Conservation (phyloP, 1,140 invertebrate genomes). For the Trichogramma pretiosum region DNA sequence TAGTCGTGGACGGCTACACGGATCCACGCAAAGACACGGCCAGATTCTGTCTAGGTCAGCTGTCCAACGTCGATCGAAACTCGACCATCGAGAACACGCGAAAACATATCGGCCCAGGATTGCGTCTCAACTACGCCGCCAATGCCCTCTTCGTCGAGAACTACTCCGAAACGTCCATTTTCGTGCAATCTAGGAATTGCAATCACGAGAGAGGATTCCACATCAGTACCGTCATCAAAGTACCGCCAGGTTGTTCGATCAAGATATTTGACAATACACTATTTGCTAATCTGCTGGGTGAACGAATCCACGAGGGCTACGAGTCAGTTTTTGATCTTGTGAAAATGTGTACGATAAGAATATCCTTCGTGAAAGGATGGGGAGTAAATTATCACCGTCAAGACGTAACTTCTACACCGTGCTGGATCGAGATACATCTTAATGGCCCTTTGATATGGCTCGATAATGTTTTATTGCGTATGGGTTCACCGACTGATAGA, state of each 20-base stretch:
- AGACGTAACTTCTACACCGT: constrained; percentile 91
- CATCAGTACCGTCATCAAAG: constrained; percentile 90
- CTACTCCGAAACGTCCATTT: constrained; percentile 86
- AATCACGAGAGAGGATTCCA: constrained; percentile 92
- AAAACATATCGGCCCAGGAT: constrained; percentile 91
- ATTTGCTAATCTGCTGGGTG: constrained; percentile 81
- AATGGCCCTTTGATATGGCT: constrained; percentile 94
- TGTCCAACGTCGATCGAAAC: constrained; percentile 93
- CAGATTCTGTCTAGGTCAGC: constrained; percentile 85
- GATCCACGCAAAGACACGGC: constrained; percentile 88
- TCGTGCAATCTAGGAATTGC: constrained; percentile 92
- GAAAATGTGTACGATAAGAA: constrained; percentile 96
- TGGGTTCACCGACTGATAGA: constrained; percentile 80
- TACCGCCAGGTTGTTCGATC: constrained; percentile 81
- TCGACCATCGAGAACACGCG: constrained; percentile 93
- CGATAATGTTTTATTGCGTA: constrained; percentile 85
- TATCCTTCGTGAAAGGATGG: constrained; percentile 99
- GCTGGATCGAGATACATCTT: constrained; percentile 95
- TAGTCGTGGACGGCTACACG: constrained; percentile 92
- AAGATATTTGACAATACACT: constrained; percentile 97
- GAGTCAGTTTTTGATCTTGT: constrained; percentile 93
- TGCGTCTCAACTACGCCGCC: constrained; percentile 93
- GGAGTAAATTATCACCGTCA: constrained; percentile 90
- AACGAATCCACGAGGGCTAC: constrained; percentile 86
- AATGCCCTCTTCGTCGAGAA: constrained; percentile 96